These are phyloP conservation scores for Prinia subflava DNA, from an alignment of 2,113 vertebrate genomes.

Conservation along the genomic window DNA sequence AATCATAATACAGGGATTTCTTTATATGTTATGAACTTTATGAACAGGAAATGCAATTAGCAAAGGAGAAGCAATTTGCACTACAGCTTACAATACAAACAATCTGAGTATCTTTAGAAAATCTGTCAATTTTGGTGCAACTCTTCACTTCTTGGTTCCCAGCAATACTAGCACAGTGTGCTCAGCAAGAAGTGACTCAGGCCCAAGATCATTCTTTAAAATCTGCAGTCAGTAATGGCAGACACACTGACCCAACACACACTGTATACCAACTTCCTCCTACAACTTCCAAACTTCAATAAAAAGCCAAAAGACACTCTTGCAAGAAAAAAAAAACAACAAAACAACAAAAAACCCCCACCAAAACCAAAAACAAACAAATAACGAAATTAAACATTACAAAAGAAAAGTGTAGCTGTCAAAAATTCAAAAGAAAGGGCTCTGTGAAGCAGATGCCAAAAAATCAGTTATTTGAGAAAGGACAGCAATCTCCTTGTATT, in stretches of 20 bases:
- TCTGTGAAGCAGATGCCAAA: neutral
- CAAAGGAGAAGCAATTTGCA: neutral
- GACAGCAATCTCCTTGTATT: neutral
- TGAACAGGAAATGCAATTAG: neutral
- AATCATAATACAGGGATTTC: neutral
- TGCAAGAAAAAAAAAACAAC: neutral
- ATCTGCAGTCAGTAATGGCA: neutral
- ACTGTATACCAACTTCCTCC: neutral
- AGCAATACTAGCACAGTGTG: neutral
- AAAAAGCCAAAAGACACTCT: neutral
- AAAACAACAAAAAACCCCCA: no score
- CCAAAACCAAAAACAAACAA: neutral
- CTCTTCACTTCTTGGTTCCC: neutral
- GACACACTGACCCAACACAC: neutral
- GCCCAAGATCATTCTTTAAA: neutral
- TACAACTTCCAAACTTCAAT: neutral
- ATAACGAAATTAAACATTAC: neutral
- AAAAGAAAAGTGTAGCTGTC: neutral
- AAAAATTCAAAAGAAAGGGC: neutral
- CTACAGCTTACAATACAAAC: neutral
- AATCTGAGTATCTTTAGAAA: neutral
- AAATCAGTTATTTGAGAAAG: neutral
- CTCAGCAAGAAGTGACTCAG: neutral
- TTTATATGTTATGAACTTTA: neutral
- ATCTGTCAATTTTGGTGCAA: neutral